phyloP scores from a whole-genome alignment of 2,888 invertebrate species.

The Magallana nippona region DNA sequence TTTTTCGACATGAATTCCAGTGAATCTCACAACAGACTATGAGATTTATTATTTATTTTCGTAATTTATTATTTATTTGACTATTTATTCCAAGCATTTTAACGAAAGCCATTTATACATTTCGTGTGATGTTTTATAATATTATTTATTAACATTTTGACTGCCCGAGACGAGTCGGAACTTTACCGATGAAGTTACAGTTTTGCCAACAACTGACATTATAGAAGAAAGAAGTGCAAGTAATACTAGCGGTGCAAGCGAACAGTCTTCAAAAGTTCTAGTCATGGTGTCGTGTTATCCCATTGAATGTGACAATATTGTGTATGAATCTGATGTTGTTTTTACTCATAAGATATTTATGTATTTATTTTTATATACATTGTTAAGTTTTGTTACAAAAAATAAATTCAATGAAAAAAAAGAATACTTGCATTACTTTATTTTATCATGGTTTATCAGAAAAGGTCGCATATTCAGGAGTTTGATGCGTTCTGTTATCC shows the following conservation, averaged over 20 bases:
- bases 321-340: constrained; percentile 12
- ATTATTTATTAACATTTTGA: neutral
- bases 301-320: too few relatives aligned
- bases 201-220: neutral
- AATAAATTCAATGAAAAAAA: constrained; percentile 27
- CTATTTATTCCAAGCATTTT: constrained; percentile 23
- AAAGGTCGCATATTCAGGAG: too few relatives aligned
- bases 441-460: neutral
- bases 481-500: too few relatives aligned
- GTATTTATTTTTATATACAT: constrained; percentile 35
- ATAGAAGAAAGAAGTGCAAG: neutral
- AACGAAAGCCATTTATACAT: constrained; percentile 1
- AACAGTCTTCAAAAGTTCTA: constrained; percentile 1
- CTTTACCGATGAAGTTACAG: neutral
- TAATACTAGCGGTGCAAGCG: neutral
- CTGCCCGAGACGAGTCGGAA: neutral
- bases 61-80: neutral
- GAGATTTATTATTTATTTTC: neutral
- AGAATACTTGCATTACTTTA: neutral
- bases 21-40: constrained; percentile 12
- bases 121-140: constrained; percentile 13
- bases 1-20: constrained; percentile 27
- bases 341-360: constrained; percentile 12
- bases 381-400: constrained; percentile 16
- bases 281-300: neutral